phyloP scores from a whole-genome alignment of 1,140 invertebrate genomes.

The Lasioglossum albipes region DNA sequence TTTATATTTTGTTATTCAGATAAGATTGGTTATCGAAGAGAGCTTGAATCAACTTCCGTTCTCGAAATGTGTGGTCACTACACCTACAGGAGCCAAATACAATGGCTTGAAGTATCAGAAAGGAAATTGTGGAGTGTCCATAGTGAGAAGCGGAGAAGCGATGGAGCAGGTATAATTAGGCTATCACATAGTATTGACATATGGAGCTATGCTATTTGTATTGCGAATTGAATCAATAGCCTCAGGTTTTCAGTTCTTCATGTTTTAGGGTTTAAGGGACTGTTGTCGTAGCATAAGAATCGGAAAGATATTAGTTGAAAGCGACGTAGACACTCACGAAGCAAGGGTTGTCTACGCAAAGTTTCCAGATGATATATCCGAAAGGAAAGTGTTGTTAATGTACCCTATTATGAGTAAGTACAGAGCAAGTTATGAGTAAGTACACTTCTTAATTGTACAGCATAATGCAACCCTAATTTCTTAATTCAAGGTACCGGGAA shows the following conservation, averaged over 20 bases:
- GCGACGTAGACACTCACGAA: slow-evolving; percentile 96
- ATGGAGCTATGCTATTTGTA: not conserved
- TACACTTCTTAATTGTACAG: not conserved
- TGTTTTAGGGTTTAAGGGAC: slow-evolving; percentile 90
- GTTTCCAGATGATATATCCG: slow-evolving; percentile 96
- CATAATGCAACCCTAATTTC: slow-evolving; percentile 8
- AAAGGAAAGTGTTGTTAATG: slow-evolving; percentile 96
- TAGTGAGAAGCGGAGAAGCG: slow-evolving; percentile 96
- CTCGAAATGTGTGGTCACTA: slow-evolving; percentile 91
- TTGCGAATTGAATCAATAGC: not conserved
- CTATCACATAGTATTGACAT: not conserved
- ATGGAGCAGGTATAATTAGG: slow-evolving; percentile 92
- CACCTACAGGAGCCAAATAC: slow-evolving; percentile 95
- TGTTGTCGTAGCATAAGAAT: slow-evolving; percentile 98
- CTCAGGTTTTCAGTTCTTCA: not conserved
- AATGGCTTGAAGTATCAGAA: slow-evolving; percentile 95
- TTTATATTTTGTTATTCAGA: slow-evolving; percentile 65
- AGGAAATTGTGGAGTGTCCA: slow-evolving; percentile 99
- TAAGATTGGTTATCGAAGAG: slow-evolving; percentile 95
- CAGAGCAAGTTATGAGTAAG: not conserved
- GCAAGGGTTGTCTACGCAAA: slow-evolving; percentile 98
- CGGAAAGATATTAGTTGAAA: slow-evolving; percentile 98
- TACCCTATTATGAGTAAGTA: slow-evolving; percentile 97
- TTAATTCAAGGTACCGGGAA: slow-evolving; percentile 88
- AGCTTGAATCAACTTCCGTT: slow-evolving; percentile 98